Conservation (phyloP, 1,140 invertebrate genomes). For the Drosophila albomicans region DNA sequence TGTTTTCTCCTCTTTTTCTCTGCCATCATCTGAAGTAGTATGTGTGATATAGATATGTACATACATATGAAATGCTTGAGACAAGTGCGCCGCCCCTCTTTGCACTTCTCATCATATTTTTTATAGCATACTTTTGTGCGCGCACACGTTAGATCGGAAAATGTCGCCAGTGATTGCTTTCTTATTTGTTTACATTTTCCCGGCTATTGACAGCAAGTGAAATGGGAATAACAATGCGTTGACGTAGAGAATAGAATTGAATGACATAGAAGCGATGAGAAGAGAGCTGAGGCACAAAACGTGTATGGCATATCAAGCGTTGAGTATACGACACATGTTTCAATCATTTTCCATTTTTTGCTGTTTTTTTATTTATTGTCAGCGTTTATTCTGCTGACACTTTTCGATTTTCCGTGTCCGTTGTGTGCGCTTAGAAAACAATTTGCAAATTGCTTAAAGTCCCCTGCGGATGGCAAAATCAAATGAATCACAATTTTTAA, state of each 20-base stretch:
- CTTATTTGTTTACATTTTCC: slow-evolving; percentile 78
- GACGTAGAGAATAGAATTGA: slow-evolving; percentile 1
- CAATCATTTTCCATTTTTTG: slow-evolving; percentile 77
- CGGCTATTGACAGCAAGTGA: slow-evolving; percentile 66
- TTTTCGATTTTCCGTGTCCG: slow-evolving; percentile 43
- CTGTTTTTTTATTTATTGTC: slow-evolving; percentile 79
- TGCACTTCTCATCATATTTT: slow-evolving; percentile 69
- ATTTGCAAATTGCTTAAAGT: slow-evolving; percentile 79
- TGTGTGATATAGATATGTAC: slow-evolving; percentile 1
- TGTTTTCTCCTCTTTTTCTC: background rate
- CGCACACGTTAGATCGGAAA: slow-evolving; percentile 67
- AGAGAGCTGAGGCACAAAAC: slow-evolving; percentile 26
- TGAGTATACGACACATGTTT: slow-evolving; percentile 72
- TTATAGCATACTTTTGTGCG: slow-evolving; percentile 76
- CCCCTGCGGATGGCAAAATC: slow-evolving; percentile 45
- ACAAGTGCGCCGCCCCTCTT: slow-evolving; percentile 42
- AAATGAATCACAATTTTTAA: slow-evolving; percentile 48
- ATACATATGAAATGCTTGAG: slow-evolving; percentile 8
- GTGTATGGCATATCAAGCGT: slow-evolving; percentile 76
- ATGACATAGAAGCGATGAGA: slow-evolving; percentile 18
- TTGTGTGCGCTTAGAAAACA: slow-evolving; percentile 76
- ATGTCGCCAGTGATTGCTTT: slow-evolving; percentile 78
- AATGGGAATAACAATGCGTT: slow-evolving; percentile 49
- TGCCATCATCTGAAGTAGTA: background rate
- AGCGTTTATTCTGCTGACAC: slow-evolving; percentile 81